Evolutionary conservation across 2,888 invertebrate genomes (phyloP).

Genomic region (Philereme transversata): DNA sequence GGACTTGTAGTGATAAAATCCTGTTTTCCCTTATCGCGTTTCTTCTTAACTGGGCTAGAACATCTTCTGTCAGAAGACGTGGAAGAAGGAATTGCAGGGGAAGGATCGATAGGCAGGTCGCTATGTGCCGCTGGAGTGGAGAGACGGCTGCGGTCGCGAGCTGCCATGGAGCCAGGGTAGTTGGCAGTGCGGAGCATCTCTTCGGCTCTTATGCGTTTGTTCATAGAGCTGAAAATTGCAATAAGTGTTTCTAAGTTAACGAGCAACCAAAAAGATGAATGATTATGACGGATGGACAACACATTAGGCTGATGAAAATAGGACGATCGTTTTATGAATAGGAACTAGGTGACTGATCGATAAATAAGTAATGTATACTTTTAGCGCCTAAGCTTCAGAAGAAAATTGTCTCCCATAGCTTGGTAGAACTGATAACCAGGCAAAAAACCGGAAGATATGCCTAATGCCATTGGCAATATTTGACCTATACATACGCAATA

Average conservation of each 20-base stretch:
- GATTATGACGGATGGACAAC: background rate
- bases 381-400: too few species aligned
- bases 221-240: conserved; percentile 76
- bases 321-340: too few species aligned
- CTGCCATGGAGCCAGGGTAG: conserved; percentile 87
- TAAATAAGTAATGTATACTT: too few species aligned
- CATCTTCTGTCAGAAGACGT: conserved; percentile 64
- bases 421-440: too few species aligned
- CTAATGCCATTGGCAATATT: too few species aligned
- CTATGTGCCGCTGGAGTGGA: conserved; percentile 79
- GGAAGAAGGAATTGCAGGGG: conserved; percentile 63
- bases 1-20: conserved; percentile 82
- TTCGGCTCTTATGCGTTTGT: conserved; percentile 87
- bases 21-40: conserved; percentile 61
- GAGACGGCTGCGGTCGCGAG: conserved; percentile 81
- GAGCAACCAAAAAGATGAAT: background rate
- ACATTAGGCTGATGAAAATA: too few species aligned
- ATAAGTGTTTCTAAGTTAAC: background rate
- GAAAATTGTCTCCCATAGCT: too few species aligned
- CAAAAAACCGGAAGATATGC: too few species aligned
- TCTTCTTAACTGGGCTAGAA: conserved; percentile 66
- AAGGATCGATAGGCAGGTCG: conserved; percentile 75
- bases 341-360: too few species aligned
- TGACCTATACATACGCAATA: too few species aligned
- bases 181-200: conserved; percentile 87